phyloP scores from a whole-genome alignment of 2,113 vertebrate genomes.

The Ploceus nigricollis region DNA sequence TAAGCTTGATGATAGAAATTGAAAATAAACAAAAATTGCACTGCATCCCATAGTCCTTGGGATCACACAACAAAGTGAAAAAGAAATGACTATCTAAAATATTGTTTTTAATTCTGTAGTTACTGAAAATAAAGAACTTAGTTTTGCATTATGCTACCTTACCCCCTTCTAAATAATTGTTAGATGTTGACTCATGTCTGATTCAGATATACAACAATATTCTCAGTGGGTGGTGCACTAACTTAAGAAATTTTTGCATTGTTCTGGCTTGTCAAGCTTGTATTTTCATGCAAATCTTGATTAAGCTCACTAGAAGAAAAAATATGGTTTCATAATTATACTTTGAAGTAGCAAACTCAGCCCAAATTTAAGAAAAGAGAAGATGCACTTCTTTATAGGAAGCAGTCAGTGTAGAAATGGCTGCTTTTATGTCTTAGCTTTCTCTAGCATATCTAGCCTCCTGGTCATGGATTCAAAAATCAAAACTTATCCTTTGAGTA shows the following conservation, averaged over 20 bases:
- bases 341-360: neutral
- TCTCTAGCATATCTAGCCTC: neutral
- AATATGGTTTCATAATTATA: neutral
- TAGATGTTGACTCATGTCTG: slow-evolving; percentile 33
- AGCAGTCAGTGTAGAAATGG: neutral
- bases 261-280: slow-evolving; percentile 29
- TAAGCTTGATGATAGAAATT: neutral
- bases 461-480: neutral
- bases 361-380: neutral
- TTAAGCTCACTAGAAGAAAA: neutral
- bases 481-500: neutral
- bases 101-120: neutral
- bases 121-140: neutral
- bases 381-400: neutral
- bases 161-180: neutral
- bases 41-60: neutral
- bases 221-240: slow-evolving; percentile 10
- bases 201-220: slow-evolving; percentile 37
- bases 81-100: neutral
- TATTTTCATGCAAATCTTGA: slow-evolving; percentile 29
- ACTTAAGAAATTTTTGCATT: slow-evolving; percentile 22
- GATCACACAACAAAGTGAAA: neutral
- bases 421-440: neutral
- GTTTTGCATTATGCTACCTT: neutral
- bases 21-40: neutral